These are phyloP conservation scores for Beroe forskalii DNA, from an alignment of 37 sponge, comb jelly and placozoan genomes.

Conservation along the genomic window DNA sequence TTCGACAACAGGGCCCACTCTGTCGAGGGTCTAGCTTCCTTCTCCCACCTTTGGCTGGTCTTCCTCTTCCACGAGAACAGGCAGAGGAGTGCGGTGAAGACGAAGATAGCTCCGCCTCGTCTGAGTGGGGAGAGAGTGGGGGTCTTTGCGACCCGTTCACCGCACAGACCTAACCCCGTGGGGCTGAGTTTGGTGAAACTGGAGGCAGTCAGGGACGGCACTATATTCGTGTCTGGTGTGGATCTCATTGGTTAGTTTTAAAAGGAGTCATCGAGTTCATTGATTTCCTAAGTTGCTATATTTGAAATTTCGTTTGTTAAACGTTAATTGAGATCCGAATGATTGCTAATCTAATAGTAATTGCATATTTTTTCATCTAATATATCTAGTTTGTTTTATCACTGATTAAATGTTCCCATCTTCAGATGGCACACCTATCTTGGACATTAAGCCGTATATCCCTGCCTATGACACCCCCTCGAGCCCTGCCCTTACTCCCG, in stretches of 20 bases:
- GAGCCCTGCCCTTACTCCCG: not conserved
- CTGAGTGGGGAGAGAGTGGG: conserved; percentile 66
- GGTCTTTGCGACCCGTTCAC: conserved; percentile 69
- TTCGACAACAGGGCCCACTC: conserved; percentile 68
- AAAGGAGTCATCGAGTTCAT: too few species aligned
- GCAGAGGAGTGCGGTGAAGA: not conserved
- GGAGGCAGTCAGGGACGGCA: conserved; percentile 8
- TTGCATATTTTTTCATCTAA: too few species aligned
- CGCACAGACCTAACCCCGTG: conserved; percentile 68
- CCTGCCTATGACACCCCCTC: conserved; percentile 66
- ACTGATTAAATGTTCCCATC: not conserved
- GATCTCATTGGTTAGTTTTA: conserved; percentile 66
- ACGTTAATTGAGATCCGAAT: too few species aligned
- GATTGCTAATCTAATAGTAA: too few species aligned
- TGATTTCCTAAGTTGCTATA: too few species aligned
- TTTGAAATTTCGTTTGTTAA: too few species aligned
- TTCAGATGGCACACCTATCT: conserved; percentile 69
- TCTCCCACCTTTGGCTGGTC: conserved; percentile 70
- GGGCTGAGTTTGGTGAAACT: conserved; percentile 69
- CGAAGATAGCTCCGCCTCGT: conserved; percentile 70
- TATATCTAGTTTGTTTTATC: too few species aligned
- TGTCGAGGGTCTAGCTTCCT: conserved; percentile 56
- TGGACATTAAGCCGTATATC: conserved; percentile 74
- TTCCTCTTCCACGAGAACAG: conserved; percentile 69
- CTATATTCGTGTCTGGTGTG: conserved; percentile 66